Evolutionary conservation across 1,140 invertebrate genomes (phyloP).

Genomic region (Octopus sinensis): DNA sequence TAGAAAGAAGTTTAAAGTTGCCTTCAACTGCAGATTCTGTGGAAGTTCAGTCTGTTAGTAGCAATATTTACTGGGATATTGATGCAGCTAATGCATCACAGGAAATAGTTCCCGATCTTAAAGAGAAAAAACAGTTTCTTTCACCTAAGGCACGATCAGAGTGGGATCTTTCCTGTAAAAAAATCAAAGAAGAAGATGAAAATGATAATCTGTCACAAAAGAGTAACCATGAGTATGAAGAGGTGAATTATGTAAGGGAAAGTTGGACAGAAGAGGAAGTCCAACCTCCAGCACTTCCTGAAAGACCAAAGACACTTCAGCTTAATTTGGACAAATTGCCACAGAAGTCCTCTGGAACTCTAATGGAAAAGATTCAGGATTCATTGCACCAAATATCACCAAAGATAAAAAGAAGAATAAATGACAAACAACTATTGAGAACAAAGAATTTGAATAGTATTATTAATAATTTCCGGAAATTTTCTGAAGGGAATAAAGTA

Average conservation of each 20-base stretch:
- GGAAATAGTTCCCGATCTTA: not conserved
- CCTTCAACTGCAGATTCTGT: not conserved
- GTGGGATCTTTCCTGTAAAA: not conserved
- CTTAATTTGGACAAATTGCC: not conserved
- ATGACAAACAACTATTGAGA: not conserved
- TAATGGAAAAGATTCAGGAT: not conserved
- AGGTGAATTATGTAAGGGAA: not conserved
- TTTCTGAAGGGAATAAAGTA: not conserved
- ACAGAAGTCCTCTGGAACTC: not conserved
- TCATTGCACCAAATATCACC: not conserved
- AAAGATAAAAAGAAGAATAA: not conserved
- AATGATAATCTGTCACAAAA: too few relatives aligned
- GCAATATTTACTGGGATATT: constrained; percentile 13
- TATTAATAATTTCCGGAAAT: not conserved
- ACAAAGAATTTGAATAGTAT: not conserved
- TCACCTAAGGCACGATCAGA: not conserved
- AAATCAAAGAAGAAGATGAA: not conserved
- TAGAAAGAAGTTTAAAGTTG: not conserved
- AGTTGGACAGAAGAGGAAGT: not conserved
- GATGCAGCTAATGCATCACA: not conserved
- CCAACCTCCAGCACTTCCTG: not conserved
- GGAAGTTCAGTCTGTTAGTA: not conserved
- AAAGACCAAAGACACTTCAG: not conserved
- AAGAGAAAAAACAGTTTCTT: too few relatives aligned
- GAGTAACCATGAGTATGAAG: not conserved